These are phyloP conservation scores for Dromiciops gliroides DNA, from an alignment of 2,113 vertebrate genomes.

Conservation along the genomic window DNA sequence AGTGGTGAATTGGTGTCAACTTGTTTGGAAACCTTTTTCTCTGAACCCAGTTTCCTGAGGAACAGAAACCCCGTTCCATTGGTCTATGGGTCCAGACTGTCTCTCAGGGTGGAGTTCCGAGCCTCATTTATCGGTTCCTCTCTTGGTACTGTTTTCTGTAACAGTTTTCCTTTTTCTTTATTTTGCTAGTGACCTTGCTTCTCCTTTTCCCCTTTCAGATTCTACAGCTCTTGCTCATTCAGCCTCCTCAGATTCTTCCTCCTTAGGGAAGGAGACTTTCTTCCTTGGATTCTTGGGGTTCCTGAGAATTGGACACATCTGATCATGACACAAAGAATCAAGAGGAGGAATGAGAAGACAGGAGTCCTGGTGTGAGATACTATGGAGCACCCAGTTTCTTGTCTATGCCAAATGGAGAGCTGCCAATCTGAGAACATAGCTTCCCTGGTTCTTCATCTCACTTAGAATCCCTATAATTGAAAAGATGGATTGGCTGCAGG, in stretches of 20 bases:
- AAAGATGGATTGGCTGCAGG: not conserved
- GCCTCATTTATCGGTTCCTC: not conserved
- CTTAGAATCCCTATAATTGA: not conserved
- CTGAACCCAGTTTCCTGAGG: not conserved
- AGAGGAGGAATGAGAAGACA: not conserved
- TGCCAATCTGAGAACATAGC: not conserved
- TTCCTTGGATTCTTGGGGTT: constrained; percentile 28
- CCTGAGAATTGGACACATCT: constrained; percentile 12
- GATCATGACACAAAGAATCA: not conserved
- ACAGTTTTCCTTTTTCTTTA: not conserved
- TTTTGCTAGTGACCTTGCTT: not conserved
- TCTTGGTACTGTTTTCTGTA: not conserved
- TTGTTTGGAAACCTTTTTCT: not conserved
- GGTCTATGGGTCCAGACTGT: not conserved
- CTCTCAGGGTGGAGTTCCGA: not conserved
- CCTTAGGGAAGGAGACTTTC: constrained; percentile 22
- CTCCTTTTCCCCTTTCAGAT: not conserved
- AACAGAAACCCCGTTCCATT: not conserved
- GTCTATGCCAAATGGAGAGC: not conserved
- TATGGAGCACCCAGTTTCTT: not conserved
- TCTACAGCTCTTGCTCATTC: not conserved
- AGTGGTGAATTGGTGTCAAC: not conserved
- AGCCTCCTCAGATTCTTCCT: not conserved
- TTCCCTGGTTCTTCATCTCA: not conserved
- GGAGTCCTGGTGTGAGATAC: not conserved